phyloP scores from a whole-genome alignment of 2,113 vertebrate species.

The Athene noctua region DNA sequence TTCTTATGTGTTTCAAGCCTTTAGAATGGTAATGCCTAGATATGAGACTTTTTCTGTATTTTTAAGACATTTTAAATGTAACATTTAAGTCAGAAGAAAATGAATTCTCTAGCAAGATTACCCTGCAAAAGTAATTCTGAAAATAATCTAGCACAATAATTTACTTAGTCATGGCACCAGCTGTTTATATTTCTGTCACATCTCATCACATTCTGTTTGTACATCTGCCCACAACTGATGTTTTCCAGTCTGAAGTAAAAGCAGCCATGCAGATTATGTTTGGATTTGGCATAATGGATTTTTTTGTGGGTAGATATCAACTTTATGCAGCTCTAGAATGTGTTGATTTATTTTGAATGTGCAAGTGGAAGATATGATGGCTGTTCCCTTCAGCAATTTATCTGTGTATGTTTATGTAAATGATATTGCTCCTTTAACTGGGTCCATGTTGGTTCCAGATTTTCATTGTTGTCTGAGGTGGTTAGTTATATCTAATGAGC shows the following conservation, averaged over 20 bases:
- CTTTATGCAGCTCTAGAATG: background rate
- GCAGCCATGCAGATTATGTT: background rate
- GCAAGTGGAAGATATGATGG: background rate
- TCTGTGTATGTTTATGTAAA: background rate
- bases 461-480: background rate
- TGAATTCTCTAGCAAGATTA: background rate
- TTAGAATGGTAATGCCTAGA: background rate
- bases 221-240: background rate
- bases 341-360: background rate
- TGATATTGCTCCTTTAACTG: background rate
- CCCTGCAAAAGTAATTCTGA: background rate
- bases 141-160: background rate
- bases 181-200: background rate
- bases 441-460: background rate
- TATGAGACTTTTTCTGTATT: background rate
- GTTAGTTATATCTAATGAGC: background rate
- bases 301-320: background rate
- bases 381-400: background rate
- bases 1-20: background rate
- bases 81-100: background rate
- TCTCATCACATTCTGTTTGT: background rate
- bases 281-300: background rate
- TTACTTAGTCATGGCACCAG: background rate
- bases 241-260: background rate
- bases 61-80: background rate